phyloP scores from a whole-genome alignment of 2,888 invertebrate genomes.

The Bugula neritina region DNA sequence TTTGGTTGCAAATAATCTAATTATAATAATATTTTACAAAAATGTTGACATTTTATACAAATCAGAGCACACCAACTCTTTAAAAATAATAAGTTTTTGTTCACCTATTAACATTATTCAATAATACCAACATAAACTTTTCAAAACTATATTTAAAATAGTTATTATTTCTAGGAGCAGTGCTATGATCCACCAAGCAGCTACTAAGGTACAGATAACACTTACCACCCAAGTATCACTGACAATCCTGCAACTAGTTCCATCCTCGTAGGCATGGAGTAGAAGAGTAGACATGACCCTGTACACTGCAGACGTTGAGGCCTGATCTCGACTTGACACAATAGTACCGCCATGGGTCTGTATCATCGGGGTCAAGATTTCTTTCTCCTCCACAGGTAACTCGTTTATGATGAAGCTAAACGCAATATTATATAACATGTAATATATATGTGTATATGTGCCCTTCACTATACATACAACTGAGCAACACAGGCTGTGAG shows the following conservation, averaged over 20 bases:
- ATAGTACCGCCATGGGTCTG: background rate
- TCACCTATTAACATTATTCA: too few relatives aligned
- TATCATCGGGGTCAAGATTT: background rate
- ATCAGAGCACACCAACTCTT: too few relatives aligned
- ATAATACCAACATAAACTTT: too few relatives aligned
- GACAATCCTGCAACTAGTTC: background rate
- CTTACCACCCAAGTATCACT: conserved; percentile 14
- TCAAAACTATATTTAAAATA: too few relatives aligned
- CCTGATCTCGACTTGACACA: background rate
- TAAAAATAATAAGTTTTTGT: too few relatives aligned
- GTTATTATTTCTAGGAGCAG: too few relatives aligned
- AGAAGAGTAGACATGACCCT: background rate
- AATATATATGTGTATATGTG: background rate
- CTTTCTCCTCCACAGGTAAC: background rate
- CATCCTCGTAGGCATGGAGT: background rate
- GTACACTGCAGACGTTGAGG: background rate
- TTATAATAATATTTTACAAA: too few relatives aligned
- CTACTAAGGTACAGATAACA: too few relatives aligned
- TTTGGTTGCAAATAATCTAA: too few relatives aligned
- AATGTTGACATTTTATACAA: too few relatives aligned
- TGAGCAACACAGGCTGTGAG: background rate
- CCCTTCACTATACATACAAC: background rate
- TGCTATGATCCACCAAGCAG: too few relatives aligned
- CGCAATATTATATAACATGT: background rate
- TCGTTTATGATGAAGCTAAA: background rate